Evolutionary conservation across 2,888 invertebrate genomes (phyloP), one percentile per base, ranked within the genome.

Genomic region (Augiades crinisus): DNA sequence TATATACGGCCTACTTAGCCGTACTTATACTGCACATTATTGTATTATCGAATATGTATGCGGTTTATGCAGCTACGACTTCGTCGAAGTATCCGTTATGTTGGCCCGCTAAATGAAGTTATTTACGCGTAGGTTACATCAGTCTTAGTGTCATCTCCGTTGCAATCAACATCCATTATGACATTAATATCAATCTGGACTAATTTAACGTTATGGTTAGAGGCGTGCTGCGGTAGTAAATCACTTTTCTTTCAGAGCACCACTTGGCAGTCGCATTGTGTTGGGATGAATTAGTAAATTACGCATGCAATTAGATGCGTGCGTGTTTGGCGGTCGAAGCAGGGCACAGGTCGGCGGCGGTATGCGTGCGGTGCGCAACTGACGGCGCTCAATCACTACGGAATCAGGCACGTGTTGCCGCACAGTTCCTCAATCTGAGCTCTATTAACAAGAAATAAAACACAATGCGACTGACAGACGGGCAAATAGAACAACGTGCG

Each of bases 281-380:
- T 70, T 57, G 53, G 59, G 70, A 76, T 72, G 68, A 70, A 75
- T 78, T 75, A 76, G 74, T 78, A 68, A 83, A 81, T 77, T 80
- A 80, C 67, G 68, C 63, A 63, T 70, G 77, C 79, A 82, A 84
- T 83, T 84, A 81, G 75, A 78, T 68, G 79, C 75, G 77, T 71
- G 68, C 74, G 77, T 75, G 78, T 75, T 83, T 82, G 81, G 78
- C 82, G 67, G 74, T 75, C 68, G 72, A 69, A 67, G 59, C 70
- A 63, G 76, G 72, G 70, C 77, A 64, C 74, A 77, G 83, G 82
- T 82, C 68, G 56, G 44, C 21, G 21, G 12, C 40, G 64, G 64
- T 54, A 65, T 61, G 60, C 57, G 60, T 44, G 47, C 12, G 51
- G 49, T 33, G 60, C 68, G 77, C 79, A 75, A 72, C 78, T 82